Conservation (phyloP, 2,113 vertebrate species). For the Mesembrinibis cayennensis region DNA sequence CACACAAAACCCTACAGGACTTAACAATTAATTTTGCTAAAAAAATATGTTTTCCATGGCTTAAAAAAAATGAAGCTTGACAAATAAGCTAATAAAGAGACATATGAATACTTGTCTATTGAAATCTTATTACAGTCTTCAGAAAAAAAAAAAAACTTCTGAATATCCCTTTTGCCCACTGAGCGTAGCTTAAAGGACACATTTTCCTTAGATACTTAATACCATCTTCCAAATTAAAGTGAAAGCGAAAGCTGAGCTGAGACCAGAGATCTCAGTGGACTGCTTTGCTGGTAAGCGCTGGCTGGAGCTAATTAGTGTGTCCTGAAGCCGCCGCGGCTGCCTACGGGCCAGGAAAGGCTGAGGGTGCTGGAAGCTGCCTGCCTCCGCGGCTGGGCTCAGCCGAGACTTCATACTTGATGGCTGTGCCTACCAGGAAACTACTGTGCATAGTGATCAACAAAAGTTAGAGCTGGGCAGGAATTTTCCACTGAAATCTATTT, state of each 20-base stretch:
- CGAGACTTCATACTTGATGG: rapidly evolving
- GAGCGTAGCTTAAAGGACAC: not conserved
- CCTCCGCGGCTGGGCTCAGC: rapidly evolving
- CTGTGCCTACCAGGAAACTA: not conserved
- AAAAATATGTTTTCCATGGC: not conserved
- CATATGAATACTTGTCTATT: not conserved
- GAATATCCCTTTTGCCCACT: not conserved
- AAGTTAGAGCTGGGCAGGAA: not conserved
- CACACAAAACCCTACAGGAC: not conserved
- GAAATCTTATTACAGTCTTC: not conserved
- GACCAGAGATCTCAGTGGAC: not conserved
- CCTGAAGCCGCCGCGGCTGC: not conserved
- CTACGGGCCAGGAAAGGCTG: not conserved
- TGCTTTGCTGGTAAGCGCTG: not conserved
- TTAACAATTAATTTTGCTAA: not conserved
- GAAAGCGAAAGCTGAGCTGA: not conserved
- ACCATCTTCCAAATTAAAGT: not conserved
- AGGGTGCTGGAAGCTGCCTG: not conserved
- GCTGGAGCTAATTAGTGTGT: not conserved
- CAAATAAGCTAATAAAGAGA: not conserved
- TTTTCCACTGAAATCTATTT: not conserved
- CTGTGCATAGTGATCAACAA: not conserved
- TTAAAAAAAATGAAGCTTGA: not conserved
- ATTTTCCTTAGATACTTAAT: not conserved
- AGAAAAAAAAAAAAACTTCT: not conserved